Evolutionary conservation across 1,140 invertebrate genomes (phyloP).

Genomic region (Zaprionus nigranus): DNA sequence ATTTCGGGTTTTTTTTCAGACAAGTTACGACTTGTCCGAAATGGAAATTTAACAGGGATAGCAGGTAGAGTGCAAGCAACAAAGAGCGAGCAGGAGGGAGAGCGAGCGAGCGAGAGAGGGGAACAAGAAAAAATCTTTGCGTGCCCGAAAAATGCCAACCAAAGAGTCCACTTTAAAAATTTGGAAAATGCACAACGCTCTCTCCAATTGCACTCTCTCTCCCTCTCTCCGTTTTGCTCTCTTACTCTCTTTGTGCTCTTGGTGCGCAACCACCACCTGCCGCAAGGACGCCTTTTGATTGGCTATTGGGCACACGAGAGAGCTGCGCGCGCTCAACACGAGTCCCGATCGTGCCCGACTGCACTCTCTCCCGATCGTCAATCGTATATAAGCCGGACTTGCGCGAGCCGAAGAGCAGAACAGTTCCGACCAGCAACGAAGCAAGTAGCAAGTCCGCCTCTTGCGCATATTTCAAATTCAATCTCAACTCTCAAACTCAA

Average conservation of each 20-base stretch:
- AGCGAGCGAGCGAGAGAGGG: constrained; percentile 10
- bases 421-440: constrained; percentile 46
- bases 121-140: constrained; percentile 23
- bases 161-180: constrained; percentile 56
- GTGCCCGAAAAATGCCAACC: constrained; percentile 34
- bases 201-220: constrained; percentile 5
- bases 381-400: constrained; percentile 63
- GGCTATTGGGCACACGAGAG: constrained; percentile 32
- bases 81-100: constrained; percentile 41
- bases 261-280: constrained; percentile 76
- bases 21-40: constrained; percentile 69
- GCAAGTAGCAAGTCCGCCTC: constrained; percentile 18
- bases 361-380: constrained; percentile 26
- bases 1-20: constrained; percentile 61
- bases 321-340: constrained; percentile 16
- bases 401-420: constrained; percentile 53
- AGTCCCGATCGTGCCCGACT: constrained; percentile 1
- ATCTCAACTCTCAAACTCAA: constrained; percentile 6
- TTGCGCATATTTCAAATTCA: constrained; percentile 18
- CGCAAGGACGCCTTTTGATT: constrained; percentile 54
- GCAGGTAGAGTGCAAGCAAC: constrained; percentile 22
- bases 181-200: constrained; percentile 23
- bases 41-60: constrained; percentile 57
- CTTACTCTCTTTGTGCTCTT: constrained; percentile 23
- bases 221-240: constrained; percentile 16